These are phyloP conservation scores for Gavialis gangeticus DNA, from an alignment of 2,113 vertebrate genomes.

Conservation along the genomic window DNA sequence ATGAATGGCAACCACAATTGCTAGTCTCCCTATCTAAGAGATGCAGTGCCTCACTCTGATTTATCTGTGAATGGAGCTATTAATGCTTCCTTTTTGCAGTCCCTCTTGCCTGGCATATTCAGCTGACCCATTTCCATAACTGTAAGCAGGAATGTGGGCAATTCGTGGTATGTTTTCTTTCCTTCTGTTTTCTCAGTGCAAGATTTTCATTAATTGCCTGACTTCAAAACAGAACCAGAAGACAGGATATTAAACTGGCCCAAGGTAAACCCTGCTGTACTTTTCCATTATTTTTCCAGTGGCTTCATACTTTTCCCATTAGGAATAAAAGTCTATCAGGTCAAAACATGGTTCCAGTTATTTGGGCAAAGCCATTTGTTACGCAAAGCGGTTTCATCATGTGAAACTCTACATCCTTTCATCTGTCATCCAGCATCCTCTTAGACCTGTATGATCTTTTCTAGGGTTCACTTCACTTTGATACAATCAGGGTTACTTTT, in stretches of 20 bases:
- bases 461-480: background rate
- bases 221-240: conserved; percentile 24
- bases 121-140: background rate
- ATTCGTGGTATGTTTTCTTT: conserved; percentile 14
- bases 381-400: conserved; percentile 18
- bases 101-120: background rate
- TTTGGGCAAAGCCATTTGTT: conserved; percentile 37
- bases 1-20: fast-evolving
- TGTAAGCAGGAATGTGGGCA: background rate
- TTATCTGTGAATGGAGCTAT: fast-evolving
- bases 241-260: conserved; percentile 74
- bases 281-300: conserved; percentile 26
- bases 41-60: background rate
- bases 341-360: conserved; percentile 37
- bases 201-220: conserved; percentile 19
- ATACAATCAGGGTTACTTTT: conserved; percentile 27
- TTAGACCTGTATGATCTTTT: background rate
- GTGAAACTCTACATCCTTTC: background rate
- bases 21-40: background rate
- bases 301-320: conserved; percentile 54
- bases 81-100: background rate
- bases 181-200: background rate
- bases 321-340: background rate
- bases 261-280: conserved; percentile 46
- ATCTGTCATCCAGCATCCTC: background rate